These are phyloP conservation scores for Pediacus dermestoides DNA, from an alignment of 2,888 invertebrate species.

Conservation along the genomic window DNA sequence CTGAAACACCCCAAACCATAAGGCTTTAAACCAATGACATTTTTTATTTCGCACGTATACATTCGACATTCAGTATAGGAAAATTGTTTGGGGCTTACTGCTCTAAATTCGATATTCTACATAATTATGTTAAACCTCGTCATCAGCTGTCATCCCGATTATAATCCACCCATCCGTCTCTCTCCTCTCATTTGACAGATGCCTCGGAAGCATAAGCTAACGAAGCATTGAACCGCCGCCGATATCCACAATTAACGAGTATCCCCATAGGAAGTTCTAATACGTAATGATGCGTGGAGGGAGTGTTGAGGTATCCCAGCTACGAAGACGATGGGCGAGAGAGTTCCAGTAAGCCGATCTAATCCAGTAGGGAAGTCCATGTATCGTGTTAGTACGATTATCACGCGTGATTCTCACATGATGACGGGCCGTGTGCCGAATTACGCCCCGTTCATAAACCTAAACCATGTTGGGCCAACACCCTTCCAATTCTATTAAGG, in stretches of 20 bases:
- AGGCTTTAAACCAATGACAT: neutral
- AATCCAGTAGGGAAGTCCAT: slow-evolving; percentile 29
- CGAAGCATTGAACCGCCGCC: slow-evolving; percentile 31
- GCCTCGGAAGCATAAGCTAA: slow-evolving; percentile 29
- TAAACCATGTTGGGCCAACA: slow-evolving; percentile 42
- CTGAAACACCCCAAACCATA: slow-evolving; percentile 4
- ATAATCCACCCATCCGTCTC: slow-evolving; percentile 19
- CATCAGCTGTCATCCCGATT: slow-evolving; percentile 20
- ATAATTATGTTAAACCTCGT: too few relatives aligned
- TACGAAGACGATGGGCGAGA: slow-evolving; percentile 11
- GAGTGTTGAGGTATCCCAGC: slow-evolving; percentile 16
- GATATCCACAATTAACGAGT: slow-evolving; percentile 31
- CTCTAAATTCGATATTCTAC: too few relatives aligned
- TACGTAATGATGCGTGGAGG: slow-evolving; percentile 42
- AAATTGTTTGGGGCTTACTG: too few relatives aligned
- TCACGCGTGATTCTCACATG: slow-evolving; percentile 43
- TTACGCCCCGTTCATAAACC: slow-evolving; percentile 28
- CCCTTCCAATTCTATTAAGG: slow-evolving; percentile 13
- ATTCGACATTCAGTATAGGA: too few relatives aligned
- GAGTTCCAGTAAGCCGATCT: slow-evolving; percentile 34
- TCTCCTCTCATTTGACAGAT: slow-evolving; percentile 26
- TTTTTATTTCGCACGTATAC: too few relatives aligned
- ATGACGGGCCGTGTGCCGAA: slow-evolving; percentile 38
- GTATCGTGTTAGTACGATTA: slow-evolving; percentile 46
- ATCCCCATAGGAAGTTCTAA: slow-evolving; percentile 36